Percentiles rank a stretch among this genome's conserved stretches.
Conservation (phyloP, 2,113 vertebrate genomes). For the Casuarius casuarius region DNA sequence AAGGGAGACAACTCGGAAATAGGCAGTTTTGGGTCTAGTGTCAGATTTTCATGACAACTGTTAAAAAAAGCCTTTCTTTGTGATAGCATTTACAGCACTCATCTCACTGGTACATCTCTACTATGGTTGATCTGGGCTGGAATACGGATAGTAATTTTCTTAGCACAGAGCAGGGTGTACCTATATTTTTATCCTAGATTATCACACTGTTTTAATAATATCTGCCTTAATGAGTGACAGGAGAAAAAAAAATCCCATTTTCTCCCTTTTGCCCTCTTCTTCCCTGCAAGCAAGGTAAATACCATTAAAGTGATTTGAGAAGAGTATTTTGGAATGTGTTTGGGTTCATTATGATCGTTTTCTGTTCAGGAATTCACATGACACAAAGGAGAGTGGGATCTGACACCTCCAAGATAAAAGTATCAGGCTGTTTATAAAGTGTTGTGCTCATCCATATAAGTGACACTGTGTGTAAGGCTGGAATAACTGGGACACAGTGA, state of each 20-base stretch:
- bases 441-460: constrained; percentile 38
- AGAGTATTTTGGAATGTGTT: constrained; percentile 19
- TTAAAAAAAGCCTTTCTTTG: neutral
- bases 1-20: neutral
- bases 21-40: neutral
- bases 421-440: neutral
- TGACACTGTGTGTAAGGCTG: neutral
- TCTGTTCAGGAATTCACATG: constrained; percentile 26
- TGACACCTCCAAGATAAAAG: constrained; percentile 1
- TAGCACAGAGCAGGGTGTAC: neutral
- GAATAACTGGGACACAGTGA: constrained; percentile 1
- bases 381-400: neutral
- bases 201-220: neutral
- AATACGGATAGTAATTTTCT: neutral
- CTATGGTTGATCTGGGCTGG: constrained; percentile 10
- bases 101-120: constrained; percentile 3
- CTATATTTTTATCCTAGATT: constrained; percentile 18
- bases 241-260: neutral
- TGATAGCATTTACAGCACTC: neutral
- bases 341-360: neutral
- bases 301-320: neutral
- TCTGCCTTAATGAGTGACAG: neutral
- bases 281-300: constrained; percentile 17
- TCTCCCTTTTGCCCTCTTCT: neutral
- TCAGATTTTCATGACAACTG: neutral